Conservation (phyloP, 2,113 vertebrate genomes). For the Phycodurus eques region DNA sequence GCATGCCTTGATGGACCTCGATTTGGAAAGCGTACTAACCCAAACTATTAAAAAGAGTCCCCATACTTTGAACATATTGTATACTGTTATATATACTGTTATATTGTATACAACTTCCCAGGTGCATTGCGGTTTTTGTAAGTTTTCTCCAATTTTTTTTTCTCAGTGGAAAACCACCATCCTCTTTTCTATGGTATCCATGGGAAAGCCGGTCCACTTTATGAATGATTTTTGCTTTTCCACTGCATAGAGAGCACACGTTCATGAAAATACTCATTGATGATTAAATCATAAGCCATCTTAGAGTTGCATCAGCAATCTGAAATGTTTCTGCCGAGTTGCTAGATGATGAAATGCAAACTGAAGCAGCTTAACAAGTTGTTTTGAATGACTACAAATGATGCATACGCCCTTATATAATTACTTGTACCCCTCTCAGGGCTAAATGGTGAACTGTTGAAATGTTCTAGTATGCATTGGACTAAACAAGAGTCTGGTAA, state of each 20-base stretch:
- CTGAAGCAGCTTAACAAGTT: neutral
- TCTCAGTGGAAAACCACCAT: neutral
- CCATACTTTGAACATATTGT: neutral
- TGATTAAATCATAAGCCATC: neutral
- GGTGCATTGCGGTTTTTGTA: neutral
- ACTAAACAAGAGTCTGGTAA: neutral
- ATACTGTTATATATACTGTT: no score
- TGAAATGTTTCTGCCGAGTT: neutral
- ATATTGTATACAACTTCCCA: no score
- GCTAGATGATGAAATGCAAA: neutral
- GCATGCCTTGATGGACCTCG: no score
- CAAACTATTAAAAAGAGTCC: no score
- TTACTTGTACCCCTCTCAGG: neutral
- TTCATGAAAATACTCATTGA: neutral
- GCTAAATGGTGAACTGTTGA: neutral
- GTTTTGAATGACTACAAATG: neutral
- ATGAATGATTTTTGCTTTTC: neutral
- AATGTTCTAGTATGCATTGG: neutral
- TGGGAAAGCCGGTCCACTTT: neutral
- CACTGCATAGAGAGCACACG: neutral
- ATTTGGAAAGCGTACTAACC: no score
- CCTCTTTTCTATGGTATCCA: neutral
- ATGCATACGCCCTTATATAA: neutral
- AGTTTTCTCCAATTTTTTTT: neutral
- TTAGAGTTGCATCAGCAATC: neutral